Evolutionary conservation across 2,888 invertebrate genomes (phyloP), one percentile per base, ranked within the genome.

Genomic region (Dasypogon diadema): DNA sequence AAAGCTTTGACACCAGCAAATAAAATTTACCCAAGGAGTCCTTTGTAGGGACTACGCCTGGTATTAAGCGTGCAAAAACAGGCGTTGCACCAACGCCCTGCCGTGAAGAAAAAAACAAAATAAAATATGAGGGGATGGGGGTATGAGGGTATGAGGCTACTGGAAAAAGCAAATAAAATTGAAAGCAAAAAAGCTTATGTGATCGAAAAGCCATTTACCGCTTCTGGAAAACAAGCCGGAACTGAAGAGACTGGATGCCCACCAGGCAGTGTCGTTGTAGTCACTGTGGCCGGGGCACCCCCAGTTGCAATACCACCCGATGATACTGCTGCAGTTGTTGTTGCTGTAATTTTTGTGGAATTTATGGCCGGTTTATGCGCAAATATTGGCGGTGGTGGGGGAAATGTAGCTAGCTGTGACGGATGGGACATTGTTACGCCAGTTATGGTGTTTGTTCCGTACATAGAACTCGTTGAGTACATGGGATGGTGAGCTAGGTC

Each of bases 391-490:
- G 79, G 79, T 58, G 85, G 84, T 78, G 85, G 81, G 77, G 86
- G 83, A 80, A 86, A 86, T 79, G 86, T 85, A 80, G 84, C 84
- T 83, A 85, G 80, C 81, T 86, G 86, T 81, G 85, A 84, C 81
- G 85, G 85, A 84, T 86, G 86, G 78, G 86, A 85, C 85, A 86
- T 85, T 76, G 86, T 86, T 80, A 85, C 85, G 78, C 85, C 86
- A 77, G 84, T 84, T 80, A 83, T 82, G 80, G 85, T 84, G 75
- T 84, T 84, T 63, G 83, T 82, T 79, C 84, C 84, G 77, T 84
- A 85, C 84, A 85, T 85, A 72, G 86, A 82, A 81, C 84, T 85
- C 74, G 85, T 85, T 70, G 86, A 84, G 80, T 86, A 86, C 86
- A 86, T 84, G 77, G 86, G 83, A 82, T 85, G 86, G 79, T 85